These are phyloP conservation scores for Episyrphus balteatus DNA, from an alignment of 1,140 invertebrate genomes.

Conservation along the genomic window DNA sequence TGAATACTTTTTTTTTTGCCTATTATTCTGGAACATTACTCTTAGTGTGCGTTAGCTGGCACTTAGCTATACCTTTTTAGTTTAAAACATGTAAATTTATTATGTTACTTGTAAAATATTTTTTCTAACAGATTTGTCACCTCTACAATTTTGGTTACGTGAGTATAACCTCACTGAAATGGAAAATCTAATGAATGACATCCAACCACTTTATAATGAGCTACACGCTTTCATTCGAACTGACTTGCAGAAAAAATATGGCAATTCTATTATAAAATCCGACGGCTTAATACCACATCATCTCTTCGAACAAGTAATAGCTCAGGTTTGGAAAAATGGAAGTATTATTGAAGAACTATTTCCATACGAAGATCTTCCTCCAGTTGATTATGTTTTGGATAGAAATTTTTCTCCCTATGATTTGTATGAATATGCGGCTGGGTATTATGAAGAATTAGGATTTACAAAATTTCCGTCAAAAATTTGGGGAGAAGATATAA, in stretches of 20 bases:
- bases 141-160: conserved; percentile 23
- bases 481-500: conserved; percentile 21
- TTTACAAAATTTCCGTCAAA: conserved; percentile 14
- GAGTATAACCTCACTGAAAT: conserved; percentile 8
- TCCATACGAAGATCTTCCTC: conserved; percentile 19
- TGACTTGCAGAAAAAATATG: conserved; percentile 61
- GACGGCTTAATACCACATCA: conserved; percentile 81
- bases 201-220: conserved; percentile 73
- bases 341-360: conserved; percentile 27
- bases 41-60: too few relatives aligned
- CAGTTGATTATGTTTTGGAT: conserved; percentile 23
- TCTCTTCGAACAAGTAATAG: conserved; percentile 46
- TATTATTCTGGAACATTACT: too few relatives aligned
- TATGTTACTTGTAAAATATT: too few relatives aligned
- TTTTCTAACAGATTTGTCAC: conserved; percentile 16
- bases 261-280: conserved; percentile 49
- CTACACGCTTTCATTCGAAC: conserved; percentile 77
- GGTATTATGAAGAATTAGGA: conserved; percentile 28
- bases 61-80: too few relatives aligned
- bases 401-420: conserved; percentile 22
- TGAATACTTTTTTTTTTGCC: too few relatives aligned
- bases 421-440: conserved; percentile 19
- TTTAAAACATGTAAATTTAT: too few relatives aligned
- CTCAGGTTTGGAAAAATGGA: conserved; percentile 26
- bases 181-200: conserved; percentile 43